Conservation (phyloP, 23 tunicate genomes). For the Halocynthia roretzi region DNA sequence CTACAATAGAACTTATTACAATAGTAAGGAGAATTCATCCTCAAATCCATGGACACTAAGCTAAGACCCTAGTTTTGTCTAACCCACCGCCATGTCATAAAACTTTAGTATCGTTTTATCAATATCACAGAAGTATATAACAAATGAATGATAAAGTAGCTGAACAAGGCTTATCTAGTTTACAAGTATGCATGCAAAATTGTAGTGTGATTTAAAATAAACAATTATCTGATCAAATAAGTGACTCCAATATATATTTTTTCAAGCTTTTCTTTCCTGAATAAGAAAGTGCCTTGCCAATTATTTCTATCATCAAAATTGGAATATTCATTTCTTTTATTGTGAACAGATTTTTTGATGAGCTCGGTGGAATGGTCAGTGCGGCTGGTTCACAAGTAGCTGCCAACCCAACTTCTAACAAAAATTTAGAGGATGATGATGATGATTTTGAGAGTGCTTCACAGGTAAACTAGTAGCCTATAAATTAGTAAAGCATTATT, state of each 20-base stretch:
- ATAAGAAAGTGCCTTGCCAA: background rate
- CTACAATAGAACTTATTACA: background rate
- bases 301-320: background rate
- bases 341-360: slow-evolving; percentile 68
- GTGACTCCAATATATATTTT: too few species aligned
- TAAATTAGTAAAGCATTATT: background rate
- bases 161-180: too few species aligned
- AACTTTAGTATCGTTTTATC: too few species aligned
- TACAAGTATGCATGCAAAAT: too few species aligned
- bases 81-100: too few species aligned
- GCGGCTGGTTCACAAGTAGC: slow-evolving; percentile 4
- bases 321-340: background rate
- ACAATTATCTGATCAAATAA: too few species aligned
- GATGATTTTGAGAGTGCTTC: slow-evolving; percentile 97
- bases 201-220: too few species aligned
- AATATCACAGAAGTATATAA: too few species aligned
- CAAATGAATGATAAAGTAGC: too few species aligned
- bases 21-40: background rate
- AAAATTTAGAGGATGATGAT: slow-evolving; percentile 23
- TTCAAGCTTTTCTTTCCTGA: too few species aligned
- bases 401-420: background rate
- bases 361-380: slow-evolving; percentile 75
- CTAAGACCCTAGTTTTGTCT: too few species aligned
- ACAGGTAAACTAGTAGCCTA: slow-evolving; percentile 27
- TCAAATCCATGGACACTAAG: too few species aligned